Evolutionary conservation across 2,113 vertebrate species (phyloP).

Genomic region (Hiodon tergisus): DNA sequence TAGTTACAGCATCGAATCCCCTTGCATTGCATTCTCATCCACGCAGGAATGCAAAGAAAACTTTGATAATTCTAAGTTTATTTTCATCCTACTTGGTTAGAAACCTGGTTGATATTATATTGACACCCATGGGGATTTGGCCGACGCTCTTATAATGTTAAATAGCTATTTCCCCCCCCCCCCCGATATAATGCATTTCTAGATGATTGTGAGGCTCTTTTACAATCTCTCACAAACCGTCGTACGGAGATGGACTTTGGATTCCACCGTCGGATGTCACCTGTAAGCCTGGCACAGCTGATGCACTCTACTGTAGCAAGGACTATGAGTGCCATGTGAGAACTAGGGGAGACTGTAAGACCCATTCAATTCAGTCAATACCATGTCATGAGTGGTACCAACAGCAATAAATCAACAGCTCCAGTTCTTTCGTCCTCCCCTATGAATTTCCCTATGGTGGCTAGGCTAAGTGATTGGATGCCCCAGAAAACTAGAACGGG

Average conservation of each 20-base stretch:
- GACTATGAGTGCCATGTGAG: neutral
- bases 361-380: slow-evolving; percentile 12
- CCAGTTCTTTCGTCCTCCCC: neutral
- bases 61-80: neutral
- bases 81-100: too few relatives aligned
- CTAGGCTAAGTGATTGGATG: slow-evolving; percentile 11
- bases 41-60: neutral
- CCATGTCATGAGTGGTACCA: slow-evolving; percentile 13
- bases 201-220: too few relatives aligned
- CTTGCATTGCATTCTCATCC: neutral
- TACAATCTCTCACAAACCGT: too few relatives aligned
- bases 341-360: slow-evolving; percentile 1
- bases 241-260: too few relatives aligned
- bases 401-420: slow-evolving; percentile 9
- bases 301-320: neutral
- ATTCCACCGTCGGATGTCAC: too few relatives aligned
- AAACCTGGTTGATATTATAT: neutral
- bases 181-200: too few relatives aligned
- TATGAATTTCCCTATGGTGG: neutral
- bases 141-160: too few relatives aligned
- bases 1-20: neutral
- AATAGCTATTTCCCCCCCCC: too few relatives aligned
- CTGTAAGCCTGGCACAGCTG: neutral
- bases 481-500: neutral
- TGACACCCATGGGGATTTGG: too few relatives aligned